phyloP scores from a whole-genome alignment of 1,140 invertebrate species.

The Lamellibrachia luymesi region DNA sequence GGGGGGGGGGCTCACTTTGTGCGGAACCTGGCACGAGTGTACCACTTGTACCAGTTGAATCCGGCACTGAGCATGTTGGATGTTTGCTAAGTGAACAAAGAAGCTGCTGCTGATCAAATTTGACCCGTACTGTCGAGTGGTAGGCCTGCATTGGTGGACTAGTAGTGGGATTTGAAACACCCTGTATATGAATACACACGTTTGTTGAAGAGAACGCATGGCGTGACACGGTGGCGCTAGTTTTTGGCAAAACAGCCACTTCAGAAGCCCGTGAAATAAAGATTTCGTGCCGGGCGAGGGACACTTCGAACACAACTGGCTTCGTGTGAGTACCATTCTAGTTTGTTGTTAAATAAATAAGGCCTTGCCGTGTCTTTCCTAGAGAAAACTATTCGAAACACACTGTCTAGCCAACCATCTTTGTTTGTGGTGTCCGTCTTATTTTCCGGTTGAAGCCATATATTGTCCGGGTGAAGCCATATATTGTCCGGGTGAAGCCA shows the following conservation, averaged over 20 bases:
- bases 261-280: neutral
- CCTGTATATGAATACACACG: neutral
- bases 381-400: neutral
- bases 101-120: too few species aligned
- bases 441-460: too few species aligned
- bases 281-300: neutral
- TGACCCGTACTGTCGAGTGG: too few species aligned
- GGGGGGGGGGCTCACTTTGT: too few species aligned
- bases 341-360: neutral
- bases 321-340: neutral
- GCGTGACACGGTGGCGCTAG: neutral
- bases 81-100: too few species aligned
- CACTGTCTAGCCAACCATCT: neutral
- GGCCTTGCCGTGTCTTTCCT: neutral
- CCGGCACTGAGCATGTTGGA: too few species aligned
- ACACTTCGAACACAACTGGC: neutral
- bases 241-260: neutral
- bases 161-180: neutral
- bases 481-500: too few species aligned
- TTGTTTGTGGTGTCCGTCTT: neutral
- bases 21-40: too few species aligned
- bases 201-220: neutral
- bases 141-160: too few species aligned
- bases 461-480: too few species aligned
- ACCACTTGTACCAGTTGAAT: too few species aligned